Evolutionary conservation across 2,797 vertebrate species (phyloP).

Genomic region (Sebastes hubbsi): DNA sequence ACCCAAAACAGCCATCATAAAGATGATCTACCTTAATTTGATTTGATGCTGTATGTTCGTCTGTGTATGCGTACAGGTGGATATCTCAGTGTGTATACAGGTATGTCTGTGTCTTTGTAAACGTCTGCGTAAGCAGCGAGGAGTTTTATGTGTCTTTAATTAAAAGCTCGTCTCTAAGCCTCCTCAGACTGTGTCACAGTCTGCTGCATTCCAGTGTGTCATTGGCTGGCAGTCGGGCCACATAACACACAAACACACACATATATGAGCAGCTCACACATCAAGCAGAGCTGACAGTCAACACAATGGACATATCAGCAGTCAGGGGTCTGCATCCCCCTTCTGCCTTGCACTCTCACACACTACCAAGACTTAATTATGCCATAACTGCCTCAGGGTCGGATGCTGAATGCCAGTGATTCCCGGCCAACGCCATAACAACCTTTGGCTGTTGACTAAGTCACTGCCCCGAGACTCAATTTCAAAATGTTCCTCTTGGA

Average conservation of each 20-base stretch:
- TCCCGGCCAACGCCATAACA: constrained; percentile 58
- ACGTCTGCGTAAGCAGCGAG: background rate
- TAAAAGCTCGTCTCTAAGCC: constrained; percentile 50
- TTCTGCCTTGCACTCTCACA: constrained; percentile 42
- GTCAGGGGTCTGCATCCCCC: constrained; percentile 56
- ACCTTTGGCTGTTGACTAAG: constrained; percentile 34
- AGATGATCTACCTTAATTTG: constrained; percentile 6
- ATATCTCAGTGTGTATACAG: background rate
- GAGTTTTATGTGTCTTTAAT: constrained; percentile 51
- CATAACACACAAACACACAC: constrained; percentile 28
- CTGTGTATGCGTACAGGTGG: background rate
- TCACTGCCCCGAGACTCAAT: constrained; percentile 12
- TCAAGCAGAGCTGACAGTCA: constrained; percentile 66
- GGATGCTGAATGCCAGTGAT: constrained; percentile 64
- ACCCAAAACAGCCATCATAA: constrained; percentile 44
- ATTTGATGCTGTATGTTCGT: background rate
- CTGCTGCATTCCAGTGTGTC: constrained; percentile 48
- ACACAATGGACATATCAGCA: constrained; percentile 69
- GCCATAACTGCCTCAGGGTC: constrained; percentile 60
- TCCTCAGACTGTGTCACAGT: constrained; percentile 41
- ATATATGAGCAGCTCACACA: constrained; percentile 26
- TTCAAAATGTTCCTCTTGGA: constrained; percentile 5
- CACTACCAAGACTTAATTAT: constrained; percentile 62
- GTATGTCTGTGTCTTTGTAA: background rate
- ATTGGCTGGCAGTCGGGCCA: constrained; percentile 34